phyloP scores from a whole-genome alignment of 1,140 invertebrate genomes.

The Tribolium madens region DNA sequence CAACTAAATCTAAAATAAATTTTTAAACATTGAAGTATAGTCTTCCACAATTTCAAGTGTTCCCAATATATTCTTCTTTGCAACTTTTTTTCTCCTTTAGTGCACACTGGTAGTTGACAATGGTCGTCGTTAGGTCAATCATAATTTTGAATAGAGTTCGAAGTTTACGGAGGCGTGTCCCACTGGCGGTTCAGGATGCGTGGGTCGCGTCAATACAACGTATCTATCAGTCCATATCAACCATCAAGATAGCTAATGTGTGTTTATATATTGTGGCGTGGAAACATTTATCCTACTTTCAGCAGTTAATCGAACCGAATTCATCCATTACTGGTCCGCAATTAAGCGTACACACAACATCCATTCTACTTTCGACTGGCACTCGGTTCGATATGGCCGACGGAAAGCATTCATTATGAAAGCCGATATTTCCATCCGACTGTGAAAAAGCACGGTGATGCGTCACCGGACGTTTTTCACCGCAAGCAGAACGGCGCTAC shows the following conservation, averaged over 20 bases:
- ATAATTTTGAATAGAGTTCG: conserved; percentile 8
- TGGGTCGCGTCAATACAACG: conserved; percentile 23
- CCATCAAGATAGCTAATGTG: conserved; percentile 33
- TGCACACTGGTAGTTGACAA: not conserved
- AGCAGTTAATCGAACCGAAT: conserved; percentile 38
- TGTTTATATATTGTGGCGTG: conserved; percentile 37
- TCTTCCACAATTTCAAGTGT: too few relatives aligned
- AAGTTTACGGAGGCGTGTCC: not conserved
- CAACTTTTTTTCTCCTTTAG: not conserved
- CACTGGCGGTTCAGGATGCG: not conserved
- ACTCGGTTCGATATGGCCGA: conserved; percentile 31
- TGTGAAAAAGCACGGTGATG: conserved; percentile 20
- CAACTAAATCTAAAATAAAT: too few relatives aligned
- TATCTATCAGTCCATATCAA: conserved; percentile 14
- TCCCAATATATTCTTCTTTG: not conserved
- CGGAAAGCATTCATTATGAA: conserved; percentile 36
- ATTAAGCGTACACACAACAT: conserved; percentile 36
- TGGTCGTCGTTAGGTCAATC: conserved; percentile 16
- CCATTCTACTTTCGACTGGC: conserved; percentile 37
- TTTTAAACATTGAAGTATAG: too few relatives aligned
- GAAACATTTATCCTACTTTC: conserved; percentile 43
- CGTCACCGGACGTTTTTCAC: conserved; percentile 21
- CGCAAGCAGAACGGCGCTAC: not conserved
- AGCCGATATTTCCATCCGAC: conserved; percentile 33
- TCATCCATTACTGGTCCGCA: conserved; percentile 38